Evolutionary conservation across 1,140 invertebrate species (phyloP), one percentile per base, ranked within the genome.

Genomic region (Hylaeus volcanicus): DNA sequence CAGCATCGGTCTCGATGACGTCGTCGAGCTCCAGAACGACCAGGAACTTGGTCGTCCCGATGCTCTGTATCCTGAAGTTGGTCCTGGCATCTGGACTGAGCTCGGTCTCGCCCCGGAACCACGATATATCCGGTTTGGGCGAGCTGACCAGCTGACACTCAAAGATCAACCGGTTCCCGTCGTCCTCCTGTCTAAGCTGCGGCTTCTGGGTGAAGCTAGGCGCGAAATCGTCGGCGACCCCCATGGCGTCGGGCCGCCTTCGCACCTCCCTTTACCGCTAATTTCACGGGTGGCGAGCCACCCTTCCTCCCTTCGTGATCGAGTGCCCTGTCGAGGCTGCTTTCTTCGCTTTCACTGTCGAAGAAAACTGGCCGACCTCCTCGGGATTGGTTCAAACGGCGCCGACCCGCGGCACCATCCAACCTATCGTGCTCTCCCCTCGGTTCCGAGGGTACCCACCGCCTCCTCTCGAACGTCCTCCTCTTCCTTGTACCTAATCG

Each of bases 121-220:
- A 99, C 90, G 96, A 95, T 88, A 99, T 98, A 79, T 97, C 96
- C 0, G 98, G 98, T 91, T 97, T 97, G 8, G 98, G 98, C 56
- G 96, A 95, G 69, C 96, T 96, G 79, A 97, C 94, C 83, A 99
- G 94, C 91, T 98, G 96, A 93, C 98, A 99, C 93, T 99, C 98
- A 94, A 99, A 99, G 81, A 99, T 96, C 89, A 99, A 95, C 91
- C 97, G 96, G 94, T 99, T 98, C 84, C 98, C 98, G 91, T 98
- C 98, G 93, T 99, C 98, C 93, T 98, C 98, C 93, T 99, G 98
- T 80, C 98, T 95, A 74, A 99, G 96, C 92, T 98, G 97, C 83
- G 98, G 98, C 96, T 99, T 99, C 94, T 99, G 97, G 72, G 97
- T 98, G 95, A 99, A 99, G 95, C 97, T 98, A 92, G 98, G 98